These are phyloP conservation scores for Brenthis hecate DNA, from an alignment of 2,888 invertebrate genomes.

Conservation along the genomic window DNA sequence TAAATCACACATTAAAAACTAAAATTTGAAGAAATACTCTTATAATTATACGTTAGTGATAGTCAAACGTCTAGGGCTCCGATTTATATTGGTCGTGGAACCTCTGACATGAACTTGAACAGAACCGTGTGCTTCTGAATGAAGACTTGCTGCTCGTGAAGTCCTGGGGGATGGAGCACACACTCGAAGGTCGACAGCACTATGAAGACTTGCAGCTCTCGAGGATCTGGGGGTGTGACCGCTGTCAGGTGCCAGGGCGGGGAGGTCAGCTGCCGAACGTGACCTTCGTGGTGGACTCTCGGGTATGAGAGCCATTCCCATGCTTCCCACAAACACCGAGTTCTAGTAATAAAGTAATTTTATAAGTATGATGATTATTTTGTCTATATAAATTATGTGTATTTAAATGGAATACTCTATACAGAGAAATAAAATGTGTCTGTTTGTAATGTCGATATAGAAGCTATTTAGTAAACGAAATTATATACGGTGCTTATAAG, in stretches of 20 bases:
- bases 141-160: constrained; percentile 70
- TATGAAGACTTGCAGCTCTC: constrained; percentile 73
- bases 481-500: too few relatives aligned
- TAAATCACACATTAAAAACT: not conserved
- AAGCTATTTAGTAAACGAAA: too few relatives aligned
- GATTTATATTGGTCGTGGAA: constrained; percentile 63
- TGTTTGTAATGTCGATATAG: too few relatives aligned
- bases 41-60: constrained; percentile 64
- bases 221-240: constrained; percentile 72
- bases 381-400: not conserved
- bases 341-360: constrained; percentile 78
- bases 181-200: constrained; percentile 70
- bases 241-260: constrained; percentile 84
- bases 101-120: constrained; percentile 74
- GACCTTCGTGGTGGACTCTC: constrained; percentile 88
- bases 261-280: constrained; percentile 92
- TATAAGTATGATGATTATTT: not conserved
- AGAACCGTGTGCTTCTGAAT: constrained; percentile 64
- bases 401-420: not conserved
- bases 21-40: not conserved
- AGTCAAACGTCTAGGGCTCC: constrained; percentile 70
- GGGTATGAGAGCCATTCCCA: constrained; percentile 85
- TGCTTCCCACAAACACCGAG: constrained; percentile 92
- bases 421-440: too few relatives aligned
- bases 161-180: constrained; percentile 67